Evolutionary conservation across 2,113 vertebrate genomes (phyloP).

Genomic region (Tretioscincus oriximinensis): DNA sequence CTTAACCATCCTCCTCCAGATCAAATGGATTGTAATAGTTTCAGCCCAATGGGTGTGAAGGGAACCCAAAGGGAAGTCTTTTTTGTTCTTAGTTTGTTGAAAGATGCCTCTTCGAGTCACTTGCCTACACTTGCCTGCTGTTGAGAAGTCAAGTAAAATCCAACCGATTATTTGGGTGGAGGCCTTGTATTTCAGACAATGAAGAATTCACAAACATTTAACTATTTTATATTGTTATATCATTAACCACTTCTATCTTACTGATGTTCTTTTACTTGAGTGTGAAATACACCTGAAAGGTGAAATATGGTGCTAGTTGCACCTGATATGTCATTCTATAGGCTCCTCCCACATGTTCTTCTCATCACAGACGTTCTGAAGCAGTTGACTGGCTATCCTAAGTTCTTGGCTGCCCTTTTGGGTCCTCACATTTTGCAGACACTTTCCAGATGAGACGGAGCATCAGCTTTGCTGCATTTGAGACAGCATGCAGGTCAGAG

Average conservation of each 20-base stretch:
- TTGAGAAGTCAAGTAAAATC: too few species aligned
- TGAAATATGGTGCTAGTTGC: background rate
- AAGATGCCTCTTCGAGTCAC: too few species aligned
- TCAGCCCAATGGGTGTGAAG: too few species aligned
- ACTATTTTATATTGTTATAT: background rate
- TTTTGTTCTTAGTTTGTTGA: too few species aligned
- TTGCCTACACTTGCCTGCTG: too few species aligned
- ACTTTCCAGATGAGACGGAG: accelerated
- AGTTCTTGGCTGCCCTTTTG: background rate
- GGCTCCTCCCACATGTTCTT: background rate
- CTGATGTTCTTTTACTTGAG: too few species aligned
- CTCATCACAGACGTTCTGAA: background rate
- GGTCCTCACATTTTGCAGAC: background rate
- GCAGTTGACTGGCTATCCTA: background rate
- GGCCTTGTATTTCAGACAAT: too few species aligned
- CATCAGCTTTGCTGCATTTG: background rate
- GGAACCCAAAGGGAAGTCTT: too few species aligned
- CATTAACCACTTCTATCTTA: background rate
- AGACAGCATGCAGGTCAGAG: constrained; percentile 56
- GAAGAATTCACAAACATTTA: background rate
- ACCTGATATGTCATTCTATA: background rate
- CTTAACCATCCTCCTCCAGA: too few species aligned
- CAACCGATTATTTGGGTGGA: too few species aligned
- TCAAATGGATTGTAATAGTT: too few species aligned
- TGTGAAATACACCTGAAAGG: background rate